Conservation (phyloP, 92 coral and sea anemone genomes). For the Phenganax subtilis region DNA sequence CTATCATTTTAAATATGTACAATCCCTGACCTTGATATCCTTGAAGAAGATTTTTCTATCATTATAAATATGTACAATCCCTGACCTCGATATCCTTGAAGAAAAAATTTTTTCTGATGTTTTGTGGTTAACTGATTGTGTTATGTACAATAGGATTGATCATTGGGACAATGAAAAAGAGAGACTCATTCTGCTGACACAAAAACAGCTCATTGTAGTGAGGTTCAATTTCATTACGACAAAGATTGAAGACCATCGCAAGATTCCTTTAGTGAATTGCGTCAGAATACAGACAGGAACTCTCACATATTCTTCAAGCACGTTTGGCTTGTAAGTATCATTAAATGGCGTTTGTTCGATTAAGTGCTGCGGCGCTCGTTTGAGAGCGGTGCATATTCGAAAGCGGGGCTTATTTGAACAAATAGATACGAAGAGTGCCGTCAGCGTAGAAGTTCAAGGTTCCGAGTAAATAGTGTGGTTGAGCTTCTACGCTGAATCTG, state of each 20-base stretch:
- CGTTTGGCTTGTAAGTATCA: constrained; percentile 93
- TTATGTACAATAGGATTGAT: constrained; percentile 60
- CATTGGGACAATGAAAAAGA: constrained; percentile 99
- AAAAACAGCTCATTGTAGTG: constrained; percentile 64
- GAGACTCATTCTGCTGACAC: constrained; percentile 67
- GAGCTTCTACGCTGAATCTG: too few relatives aligned
- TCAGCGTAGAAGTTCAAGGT: too few relatives aligned
- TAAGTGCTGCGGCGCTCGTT: neutral
- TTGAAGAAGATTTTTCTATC: too few relatives aligned
- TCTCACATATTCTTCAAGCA: constrained; percentile 77
- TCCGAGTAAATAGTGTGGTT: too few relatives aligned
- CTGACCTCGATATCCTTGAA: neutral
- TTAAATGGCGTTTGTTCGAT: neutral
- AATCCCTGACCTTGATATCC: neutral
- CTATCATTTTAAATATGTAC: neutral
- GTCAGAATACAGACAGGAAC: constrained; percentile 89
- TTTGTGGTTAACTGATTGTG: neutral
- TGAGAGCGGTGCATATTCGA: too few relatives aligned
- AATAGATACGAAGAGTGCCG: too few relatives aligned
- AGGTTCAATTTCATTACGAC: constrained; percentile 86
- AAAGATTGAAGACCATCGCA: constrained; percentile 73
- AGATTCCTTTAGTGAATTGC: constrained; percentile 84
- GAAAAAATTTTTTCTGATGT: neutral
- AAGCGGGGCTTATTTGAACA: too few relatives aligned
- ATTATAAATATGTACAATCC: neutral